phyloP scores from a whole-genome alignment of 2,113 vertebrate genomes.

The Chaetura pelagica region DNA sequence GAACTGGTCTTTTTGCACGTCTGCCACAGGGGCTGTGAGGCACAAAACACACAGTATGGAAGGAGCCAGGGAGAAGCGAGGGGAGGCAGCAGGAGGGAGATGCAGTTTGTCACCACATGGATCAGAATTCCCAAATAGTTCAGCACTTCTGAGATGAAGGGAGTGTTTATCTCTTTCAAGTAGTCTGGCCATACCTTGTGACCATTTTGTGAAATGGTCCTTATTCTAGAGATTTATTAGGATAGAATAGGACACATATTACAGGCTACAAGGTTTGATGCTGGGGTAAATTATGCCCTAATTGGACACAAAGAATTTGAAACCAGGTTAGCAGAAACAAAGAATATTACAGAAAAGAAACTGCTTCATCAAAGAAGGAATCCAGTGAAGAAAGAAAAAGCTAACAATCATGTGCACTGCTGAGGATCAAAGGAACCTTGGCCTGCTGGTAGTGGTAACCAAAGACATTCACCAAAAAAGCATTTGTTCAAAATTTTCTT shows the following conservation, averaged over 20 bases:
- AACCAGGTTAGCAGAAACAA: neutral
- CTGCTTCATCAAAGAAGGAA: neutral
- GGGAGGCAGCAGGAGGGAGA: neutral
- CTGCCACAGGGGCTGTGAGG: neutral
- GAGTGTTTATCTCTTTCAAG: neutral
- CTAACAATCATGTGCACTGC: neutral
- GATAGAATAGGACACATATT: neutral
- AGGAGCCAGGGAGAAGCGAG: neutral
- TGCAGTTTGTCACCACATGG: neutral
- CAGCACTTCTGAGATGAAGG: neutral
- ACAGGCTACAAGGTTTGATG: neutral
- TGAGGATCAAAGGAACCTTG: neutral
- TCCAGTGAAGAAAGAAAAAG: neutral
- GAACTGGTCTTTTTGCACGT: neutral
- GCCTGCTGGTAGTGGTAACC: neutral
- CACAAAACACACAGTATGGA: neutral
- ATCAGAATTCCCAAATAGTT: neutral
- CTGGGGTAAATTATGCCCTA: neutral
- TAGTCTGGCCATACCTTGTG: neutral
- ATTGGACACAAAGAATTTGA: neutral
- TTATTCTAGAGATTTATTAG: neutral
- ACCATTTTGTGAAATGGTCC: neutral
- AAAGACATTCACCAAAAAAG: neutral
- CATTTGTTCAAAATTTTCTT: neutral
- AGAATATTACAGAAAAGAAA: neutral